These are phyloP conservation scores for Cephalopterus ornatus DNA, from an alignment of 2,113 vertebrate species.

Conservation along the genomic window DNA sequence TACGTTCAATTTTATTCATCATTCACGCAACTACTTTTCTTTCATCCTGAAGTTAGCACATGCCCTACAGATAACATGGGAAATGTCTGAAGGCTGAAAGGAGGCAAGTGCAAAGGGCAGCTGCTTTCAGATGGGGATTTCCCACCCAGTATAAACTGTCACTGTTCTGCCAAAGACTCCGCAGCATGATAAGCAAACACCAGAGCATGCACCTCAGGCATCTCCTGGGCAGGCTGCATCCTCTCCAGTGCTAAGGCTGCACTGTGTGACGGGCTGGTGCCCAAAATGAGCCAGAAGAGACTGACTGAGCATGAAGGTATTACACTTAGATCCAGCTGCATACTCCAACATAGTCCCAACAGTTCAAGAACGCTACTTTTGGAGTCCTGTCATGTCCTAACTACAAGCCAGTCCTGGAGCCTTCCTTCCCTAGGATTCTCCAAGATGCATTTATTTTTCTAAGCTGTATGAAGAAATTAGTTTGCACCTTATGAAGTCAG, in stretches of 20 bases:
- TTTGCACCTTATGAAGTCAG: not conserved
- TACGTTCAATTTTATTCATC: not conserved
- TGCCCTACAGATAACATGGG: not conserved
- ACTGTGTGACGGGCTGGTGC: not conserved
- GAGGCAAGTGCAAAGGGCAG: not conserved
- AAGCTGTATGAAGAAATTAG: not conserved
- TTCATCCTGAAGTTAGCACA: not conserved
- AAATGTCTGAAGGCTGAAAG: not conserved
- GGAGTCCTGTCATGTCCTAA: not conserved
- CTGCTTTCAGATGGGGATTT: not conserved
- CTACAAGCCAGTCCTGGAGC: not conserved
- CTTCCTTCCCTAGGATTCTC: not conserved
- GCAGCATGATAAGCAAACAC: not conserved
- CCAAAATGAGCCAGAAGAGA: not conserved
- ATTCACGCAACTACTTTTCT: not conserved
- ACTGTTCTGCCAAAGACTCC: not conserved
- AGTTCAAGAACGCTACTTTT: not conserved
- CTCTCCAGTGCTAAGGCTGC: not conserved
- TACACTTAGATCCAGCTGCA: not conserved
- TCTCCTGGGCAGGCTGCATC: not conserved
- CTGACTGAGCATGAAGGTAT: not conserved
- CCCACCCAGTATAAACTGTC: not conserved
- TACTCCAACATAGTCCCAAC: not conserved
- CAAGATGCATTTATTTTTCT: not conserved
- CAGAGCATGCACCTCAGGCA: not conserved